Evolutionary conservation across 2,888 invertebrate genomes (phyloP), one percentile per base, ranked within the genome.

Genomic region (Habrosyne pyritoides): DNA sequence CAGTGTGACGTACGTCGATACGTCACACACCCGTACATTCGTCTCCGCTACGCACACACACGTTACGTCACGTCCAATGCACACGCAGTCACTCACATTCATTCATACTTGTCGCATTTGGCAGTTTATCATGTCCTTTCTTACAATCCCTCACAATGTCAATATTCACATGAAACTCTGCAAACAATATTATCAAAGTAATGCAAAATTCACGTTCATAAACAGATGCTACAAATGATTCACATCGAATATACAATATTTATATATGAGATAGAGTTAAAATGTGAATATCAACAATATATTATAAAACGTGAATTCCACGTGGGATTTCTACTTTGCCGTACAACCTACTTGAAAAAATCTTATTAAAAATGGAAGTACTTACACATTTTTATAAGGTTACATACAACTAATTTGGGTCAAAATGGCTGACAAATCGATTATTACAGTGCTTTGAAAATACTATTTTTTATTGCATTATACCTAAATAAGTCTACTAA

Each of bases 321-420:
- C 83, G 64, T 72, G 73, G 82, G 82, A 79, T 80, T 77, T 79
- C 86, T 87, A 88, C 83, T 75, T 79, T 84, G 88, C 86, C 84
- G 75, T 86, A 89, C 81, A 79, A 74, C 80, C 88, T 89, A 90
- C 83, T 75, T 77, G 86, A 88, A 88, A 89, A 87, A 87, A 83
- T 83, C 86, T 89, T 89, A 90, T 79, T 84, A 77, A 88, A 89
- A 91, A 89, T 92, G 91, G 91, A 91, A 92, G 91, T 92, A 91
- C 89, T 89, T 89, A 88, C 83, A 86, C 81, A 78, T 81, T 79
- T 81, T 85, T 82, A 83, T 80, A 83, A 79, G 79, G 77, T 83
- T 82, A 77, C 68, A 70, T 86, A 87, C 73, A 86, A 89, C 84
- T 89, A 90, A 89, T 86, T 83, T 86, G 84, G 86, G 82, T 89